Percentiles rank a stretch among this genome's conserved stretches.
Evolutionary conservation across 2,113 vertebrate species (phyloP).

Genomic region (Heterocephalus glaber): DNA sequence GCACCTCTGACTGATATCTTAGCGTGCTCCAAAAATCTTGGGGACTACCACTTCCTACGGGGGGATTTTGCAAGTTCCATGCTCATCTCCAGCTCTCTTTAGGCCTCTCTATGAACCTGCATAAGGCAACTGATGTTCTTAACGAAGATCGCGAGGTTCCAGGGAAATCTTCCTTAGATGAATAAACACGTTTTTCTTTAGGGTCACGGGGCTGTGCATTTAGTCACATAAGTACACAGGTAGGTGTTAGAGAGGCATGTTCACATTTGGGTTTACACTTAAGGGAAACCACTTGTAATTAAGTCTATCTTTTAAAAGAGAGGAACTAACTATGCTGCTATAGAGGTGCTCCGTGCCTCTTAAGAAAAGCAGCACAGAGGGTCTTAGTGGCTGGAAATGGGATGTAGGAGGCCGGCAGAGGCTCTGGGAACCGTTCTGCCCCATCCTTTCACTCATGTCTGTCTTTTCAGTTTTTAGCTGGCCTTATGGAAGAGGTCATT

Average conservation of each 20-base stretch:
- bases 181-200: background rate
- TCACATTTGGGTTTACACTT: background rate
- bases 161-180: background rate
- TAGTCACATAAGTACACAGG: background rate
- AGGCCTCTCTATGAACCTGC: background rate
- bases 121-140: background rate
- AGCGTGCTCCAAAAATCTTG: background rate
- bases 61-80: background rate
- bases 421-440: too few species aligned
- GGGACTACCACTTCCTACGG: background rate
- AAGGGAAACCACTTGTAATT: background rate
- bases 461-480: too few species aligned
- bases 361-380: background rate
- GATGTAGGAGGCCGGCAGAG: accelerated
- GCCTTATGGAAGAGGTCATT: background rate
- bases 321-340: background rate
- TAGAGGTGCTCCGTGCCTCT: background rate
- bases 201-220: background rate
- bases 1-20: background rate
- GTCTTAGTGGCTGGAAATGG: background rate
- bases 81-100: background rate
- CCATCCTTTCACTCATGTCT: background rate
- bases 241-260: background rate
- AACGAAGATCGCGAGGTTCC: background rate
- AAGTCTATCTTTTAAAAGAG: background rate